Percentiles rank a stretch among this genome's conserved stretches.
These are phyloP conservation scores for Metopia argyrocephala DNA, from an alignment of 2,888 invertebrate species.

Conservation along the genomic window DNA sequence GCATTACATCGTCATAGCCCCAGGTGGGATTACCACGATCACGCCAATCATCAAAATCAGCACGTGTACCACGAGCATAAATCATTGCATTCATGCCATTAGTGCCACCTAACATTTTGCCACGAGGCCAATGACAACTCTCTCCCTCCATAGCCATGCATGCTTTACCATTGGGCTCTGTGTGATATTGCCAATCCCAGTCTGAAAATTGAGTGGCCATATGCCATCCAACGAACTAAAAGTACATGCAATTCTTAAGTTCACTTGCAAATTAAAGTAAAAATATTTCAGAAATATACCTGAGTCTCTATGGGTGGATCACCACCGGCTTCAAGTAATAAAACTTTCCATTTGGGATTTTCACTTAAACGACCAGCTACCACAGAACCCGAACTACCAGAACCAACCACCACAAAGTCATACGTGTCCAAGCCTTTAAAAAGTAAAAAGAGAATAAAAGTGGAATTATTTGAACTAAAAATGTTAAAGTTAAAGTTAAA, in stretches of 20 bases:
- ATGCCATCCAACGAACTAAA: constrained; percentile 76
- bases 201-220: constrained; percentile 76
- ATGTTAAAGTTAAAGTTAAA: too few species aligned
- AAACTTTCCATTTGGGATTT: constrained; percentile 85
- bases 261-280: background rate
- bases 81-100: constrained; percentile 84
- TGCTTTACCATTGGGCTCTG: constrained; percentile 75
- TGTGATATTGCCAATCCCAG: constrained; percentile 77
- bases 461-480: too few species aligned
- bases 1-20: constrained; percentile 87
- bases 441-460: background rate
- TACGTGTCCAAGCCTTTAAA: constrained; percentile 74
- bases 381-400: constrained; percentile 83
- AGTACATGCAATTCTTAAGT: background rate
- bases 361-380: constrained; percentile 85
- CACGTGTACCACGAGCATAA: constrained; percentile 83
- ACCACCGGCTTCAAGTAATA: constrained; percentile 89
- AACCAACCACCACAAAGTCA: constrained; percentile 82
- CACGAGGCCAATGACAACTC: constrained; percentile 81
- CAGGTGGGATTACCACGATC: constrained; percentile 83
- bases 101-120: constrained; percentile 84
- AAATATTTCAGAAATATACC: constrained; percentile 70
- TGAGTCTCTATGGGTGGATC: constrained; percentile 81
- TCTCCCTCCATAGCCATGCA: constrained; percentile 76
- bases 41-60: constrained; percentile 85